Percentiles rank a stretch among this genome's conserved stretches.
Conservation (phyloP, 2,797 vertebrate species). For the Pangasius larnaudii region DNA sequence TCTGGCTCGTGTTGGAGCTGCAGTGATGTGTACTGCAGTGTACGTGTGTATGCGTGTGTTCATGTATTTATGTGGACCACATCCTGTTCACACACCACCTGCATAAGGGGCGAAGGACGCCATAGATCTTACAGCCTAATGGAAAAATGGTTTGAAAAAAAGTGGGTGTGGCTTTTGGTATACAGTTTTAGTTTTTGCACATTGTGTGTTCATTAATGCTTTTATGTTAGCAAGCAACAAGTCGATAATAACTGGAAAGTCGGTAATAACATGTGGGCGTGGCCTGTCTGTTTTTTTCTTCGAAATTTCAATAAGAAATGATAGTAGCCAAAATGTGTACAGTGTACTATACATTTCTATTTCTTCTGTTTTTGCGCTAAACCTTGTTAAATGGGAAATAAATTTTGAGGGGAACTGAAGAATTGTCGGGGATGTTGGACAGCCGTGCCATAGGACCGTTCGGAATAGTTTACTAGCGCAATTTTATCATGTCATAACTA, state of each 20-base stretch:
- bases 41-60: not conserved
- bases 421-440: not conserved
- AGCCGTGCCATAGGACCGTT: not conserved
- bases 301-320: not conserved
- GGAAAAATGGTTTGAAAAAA: not conserved
- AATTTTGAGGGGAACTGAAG: not conserved
- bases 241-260: not conserved
- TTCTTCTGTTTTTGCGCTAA: not conserved
- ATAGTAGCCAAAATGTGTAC: not conserved
- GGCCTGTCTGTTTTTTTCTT: not conserved
- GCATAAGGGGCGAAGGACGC: not conserved
- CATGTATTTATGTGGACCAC: not conserved
- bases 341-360: not conserved
- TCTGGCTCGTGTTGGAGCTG: conserved; percentile 77
- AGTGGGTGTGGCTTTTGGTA: not conserved
- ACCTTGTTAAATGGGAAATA: not conserved
- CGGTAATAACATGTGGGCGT: not conserved
- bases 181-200: not conserved
- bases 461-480: not conserved
- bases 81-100: not conserved
- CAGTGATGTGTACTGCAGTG: not conserved
- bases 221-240: not conserved
- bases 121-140: not conserved
- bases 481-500: not conserved
- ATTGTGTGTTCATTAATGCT: not conserved